Conservation (phyloP, 2,797 vertebrate species). For the Furcifer pardalis region DNA sequence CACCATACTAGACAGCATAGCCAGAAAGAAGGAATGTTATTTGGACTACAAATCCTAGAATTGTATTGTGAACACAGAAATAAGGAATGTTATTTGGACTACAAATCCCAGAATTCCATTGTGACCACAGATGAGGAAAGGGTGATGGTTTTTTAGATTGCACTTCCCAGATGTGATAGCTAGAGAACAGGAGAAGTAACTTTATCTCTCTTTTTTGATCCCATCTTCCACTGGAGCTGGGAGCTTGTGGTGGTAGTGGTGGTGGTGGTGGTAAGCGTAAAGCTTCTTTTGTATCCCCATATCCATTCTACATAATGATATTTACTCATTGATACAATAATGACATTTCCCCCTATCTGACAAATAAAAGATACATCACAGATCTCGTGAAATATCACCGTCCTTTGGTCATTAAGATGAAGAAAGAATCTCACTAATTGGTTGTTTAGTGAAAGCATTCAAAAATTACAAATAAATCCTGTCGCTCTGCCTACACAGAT, state of each 20-base stretch:
- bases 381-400: constrained; percentile 35
- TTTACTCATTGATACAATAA: background rate
- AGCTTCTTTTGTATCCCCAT: rapidly evolving
- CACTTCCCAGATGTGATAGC: too few species aligned
- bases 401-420: constrained; percentile 45
- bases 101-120: too few species aligned
- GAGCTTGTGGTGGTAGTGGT: background rate
- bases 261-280: background rate
- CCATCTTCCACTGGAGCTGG: background rate
- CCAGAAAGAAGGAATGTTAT: too few species aligned
- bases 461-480: constrained; percentile 43
- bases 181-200: too few species aligned
- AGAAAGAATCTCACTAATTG: constrained; percentile 46
- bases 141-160: too few species aligned
- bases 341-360: background rate
- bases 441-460: constrained; percentile 14
- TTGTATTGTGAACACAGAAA: too few species aligned
- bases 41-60: too few species aligned
- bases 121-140: too few species aligned
- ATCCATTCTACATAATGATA: background rate
- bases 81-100: too few species aligned
- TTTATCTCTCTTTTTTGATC: background rate
- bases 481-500: constrained; percentile 50
- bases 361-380: constrained; percentile 34
- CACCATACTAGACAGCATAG: too few species aligned